Evolutionary conservation across 2,888 invertebrate species (phyloP).

Genomic region (Chromoteleia sp.): DNA sequence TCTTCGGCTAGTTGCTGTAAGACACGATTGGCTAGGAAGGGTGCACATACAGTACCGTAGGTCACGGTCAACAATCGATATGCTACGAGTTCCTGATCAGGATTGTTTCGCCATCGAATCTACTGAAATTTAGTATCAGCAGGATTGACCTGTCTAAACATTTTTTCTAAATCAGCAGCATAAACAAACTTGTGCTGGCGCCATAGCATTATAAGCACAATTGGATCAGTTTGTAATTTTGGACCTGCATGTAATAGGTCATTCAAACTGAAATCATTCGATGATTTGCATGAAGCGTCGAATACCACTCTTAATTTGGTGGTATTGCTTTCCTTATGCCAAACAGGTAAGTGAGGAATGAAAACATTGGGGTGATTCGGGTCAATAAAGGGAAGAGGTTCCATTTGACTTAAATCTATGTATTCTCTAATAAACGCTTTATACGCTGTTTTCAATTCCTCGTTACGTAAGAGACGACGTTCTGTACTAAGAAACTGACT

Average conservation of each 20-base stretch:
- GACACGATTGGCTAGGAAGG: conserved; percentile 5
- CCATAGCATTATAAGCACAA: background rate
- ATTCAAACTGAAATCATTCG: background rate
- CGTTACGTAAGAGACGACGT: background rate
- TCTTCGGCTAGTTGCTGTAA: conserved; percentile 1
- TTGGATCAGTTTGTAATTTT: background rate
- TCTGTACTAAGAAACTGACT: background rate
- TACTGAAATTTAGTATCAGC: background rate
- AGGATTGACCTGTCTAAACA: background rate
- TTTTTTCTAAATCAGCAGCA: background rate
- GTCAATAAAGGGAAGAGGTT: too few species aligned
- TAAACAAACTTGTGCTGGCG: background rate
- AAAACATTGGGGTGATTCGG: too few species aligned
- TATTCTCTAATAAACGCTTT: background rate
- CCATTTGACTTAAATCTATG: background rate
- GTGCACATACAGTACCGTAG: background rate
- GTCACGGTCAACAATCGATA: conserved; percentile 1
- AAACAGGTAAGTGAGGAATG: conserved; percentile 1
- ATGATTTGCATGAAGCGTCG: background rate
- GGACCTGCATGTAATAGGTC: background rate
- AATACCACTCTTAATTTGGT: conserved; percentile 1
- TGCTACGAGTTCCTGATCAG: background rate
- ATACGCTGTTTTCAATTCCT: too few species aligned
- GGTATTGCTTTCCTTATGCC: background rate
- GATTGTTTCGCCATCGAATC: background rate